phyloP scores from a whole-genome alignment of 1,140 invertebrate genomes.

The Pinna nobilis region DNA sequence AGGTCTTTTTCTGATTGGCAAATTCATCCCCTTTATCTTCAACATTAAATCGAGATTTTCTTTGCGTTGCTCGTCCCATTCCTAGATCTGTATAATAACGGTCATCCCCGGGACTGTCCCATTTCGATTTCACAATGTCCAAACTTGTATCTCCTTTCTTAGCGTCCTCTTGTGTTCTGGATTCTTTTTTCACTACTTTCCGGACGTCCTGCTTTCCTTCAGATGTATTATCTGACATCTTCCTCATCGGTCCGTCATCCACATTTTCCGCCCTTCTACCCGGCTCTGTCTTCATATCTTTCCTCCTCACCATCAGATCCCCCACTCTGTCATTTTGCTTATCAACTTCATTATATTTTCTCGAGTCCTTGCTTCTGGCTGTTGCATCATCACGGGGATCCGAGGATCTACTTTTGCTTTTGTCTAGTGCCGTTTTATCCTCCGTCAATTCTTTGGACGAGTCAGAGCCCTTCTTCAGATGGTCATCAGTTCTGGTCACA shows the following conservation, averaged over 20 bases:
- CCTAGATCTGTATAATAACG: neutral
- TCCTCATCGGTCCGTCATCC: too few species aligned
- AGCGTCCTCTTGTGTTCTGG: neutral
- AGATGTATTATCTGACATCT: too few species aligned
- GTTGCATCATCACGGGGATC: neutral
- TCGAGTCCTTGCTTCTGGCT: neutral
- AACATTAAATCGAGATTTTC: neutral
- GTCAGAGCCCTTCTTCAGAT: too few species aligned
- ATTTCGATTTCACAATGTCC: constrained; percentile 31
- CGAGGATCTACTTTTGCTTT: too few species aligned
- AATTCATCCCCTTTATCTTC: too few species aligned
- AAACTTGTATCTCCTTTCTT: neutral
- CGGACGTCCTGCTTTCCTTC: neutral
- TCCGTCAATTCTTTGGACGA: too few species aligned
- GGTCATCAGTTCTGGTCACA: too few species aligned
- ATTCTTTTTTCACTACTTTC: constrained; percentile 11
- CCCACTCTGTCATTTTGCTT: neutral
- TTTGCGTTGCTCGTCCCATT: neutral
- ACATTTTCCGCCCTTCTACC: neutral
- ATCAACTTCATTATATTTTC: constrained; percentile 1
- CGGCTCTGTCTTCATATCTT: constrained; percentile 8
- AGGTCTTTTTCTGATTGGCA: too few species aligned
- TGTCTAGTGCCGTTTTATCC: too few species aligned
- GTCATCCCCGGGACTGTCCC: constrained; percentile 36
- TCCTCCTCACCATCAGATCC: neutral